Evolutionary conservation across 2,797 vertebrate genomes (phyloP).

Genomic region (Lepilemur ruficaudatus): DNA sequence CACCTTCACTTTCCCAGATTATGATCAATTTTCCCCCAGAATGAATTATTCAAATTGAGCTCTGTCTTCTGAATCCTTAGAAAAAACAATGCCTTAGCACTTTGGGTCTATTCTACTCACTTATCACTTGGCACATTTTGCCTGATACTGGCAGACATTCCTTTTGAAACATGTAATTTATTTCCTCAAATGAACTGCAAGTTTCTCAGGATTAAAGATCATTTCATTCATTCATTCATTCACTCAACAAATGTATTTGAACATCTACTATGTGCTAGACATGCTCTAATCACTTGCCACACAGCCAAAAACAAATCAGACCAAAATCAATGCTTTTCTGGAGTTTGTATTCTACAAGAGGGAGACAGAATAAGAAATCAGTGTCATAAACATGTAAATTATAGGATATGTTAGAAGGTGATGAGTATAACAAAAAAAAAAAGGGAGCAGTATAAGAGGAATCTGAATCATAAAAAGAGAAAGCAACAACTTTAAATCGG

Average conservation of each 20-base stretch:
- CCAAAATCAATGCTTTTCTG: neutral
- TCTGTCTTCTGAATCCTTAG: constrained; percentile 58
- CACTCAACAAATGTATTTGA: constrained; percentile 49
- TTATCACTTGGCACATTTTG: constrained; percentile 63
- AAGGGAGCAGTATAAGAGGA: neutral
- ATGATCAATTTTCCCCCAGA: constrained; percentile 65
- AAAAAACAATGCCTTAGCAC: constrained; percentile 62
- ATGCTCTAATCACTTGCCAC: neutral
- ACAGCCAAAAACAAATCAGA: neutral
- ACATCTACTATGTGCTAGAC: neutral
- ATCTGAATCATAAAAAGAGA: neutral
- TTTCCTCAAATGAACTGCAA: constrained; percentile 48
- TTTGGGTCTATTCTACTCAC: constrained; percentile 49
- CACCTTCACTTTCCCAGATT: constrained; percentile 61
- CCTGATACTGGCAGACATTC: constrained; percentile 27
- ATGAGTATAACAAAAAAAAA: neutral
- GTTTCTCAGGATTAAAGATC: constrained; percentile 35
- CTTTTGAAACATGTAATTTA: constrained; percentile 58
- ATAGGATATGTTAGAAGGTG: neutral
- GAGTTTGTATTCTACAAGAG: constrained; percentile 8
- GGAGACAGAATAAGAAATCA: neutral
- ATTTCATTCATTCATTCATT: constrained; percentile 16
- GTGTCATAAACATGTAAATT: neutral
- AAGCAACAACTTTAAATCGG: neutral
- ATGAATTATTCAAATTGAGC: constrained; percentile 74